These are phyloP conservation scores for Lapara coniferarum DNA, from an alignment of 2,888 invertebrate genomes.

Conservation along the genomic window DNA sequence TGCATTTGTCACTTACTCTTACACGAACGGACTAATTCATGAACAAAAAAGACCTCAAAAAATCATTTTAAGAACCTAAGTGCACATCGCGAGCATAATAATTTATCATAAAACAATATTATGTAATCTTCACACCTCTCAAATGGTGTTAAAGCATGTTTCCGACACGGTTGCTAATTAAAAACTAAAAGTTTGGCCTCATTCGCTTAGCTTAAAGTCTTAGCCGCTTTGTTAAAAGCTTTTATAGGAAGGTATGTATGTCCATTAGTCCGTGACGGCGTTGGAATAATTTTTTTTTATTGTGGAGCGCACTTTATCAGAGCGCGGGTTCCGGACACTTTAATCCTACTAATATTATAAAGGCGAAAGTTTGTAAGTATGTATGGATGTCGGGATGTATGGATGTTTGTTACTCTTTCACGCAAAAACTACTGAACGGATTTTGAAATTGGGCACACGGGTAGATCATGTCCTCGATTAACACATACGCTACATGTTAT, in stretches of 20 bases:
- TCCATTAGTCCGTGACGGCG: conserved; percentile 24
- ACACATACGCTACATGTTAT: too few relatives aligned
- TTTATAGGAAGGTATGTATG: conserved; percentile 24
- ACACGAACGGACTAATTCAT: too few relatives aligned
- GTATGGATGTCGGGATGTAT: too few relatives aligned
- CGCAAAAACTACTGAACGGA: too few relatives aligned
- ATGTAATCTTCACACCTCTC: neutral
- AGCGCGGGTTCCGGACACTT: conserved; percentile 7
- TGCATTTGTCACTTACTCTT: too few relatives aligned
- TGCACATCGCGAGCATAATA: neutral
- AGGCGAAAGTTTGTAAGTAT: too few relatives aligned
- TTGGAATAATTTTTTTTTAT: conserved; percentile 10
- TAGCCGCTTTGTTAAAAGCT: conserved; percentile 26
- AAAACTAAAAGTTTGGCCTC: conserved; percentile 24
- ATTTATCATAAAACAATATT: neutral
- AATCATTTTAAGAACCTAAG: neutral
- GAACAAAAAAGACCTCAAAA: too few relatives aligned
- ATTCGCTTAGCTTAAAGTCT: conserved; percentile 18
- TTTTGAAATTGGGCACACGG: too few relatives aligned
- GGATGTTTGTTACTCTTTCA: too few relatives aligned
- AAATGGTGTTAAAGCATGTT: neutral
- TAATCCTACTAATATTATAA: too few relatives aligned
- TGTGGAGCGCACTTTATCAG: neutral
- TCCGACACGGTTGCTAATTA: conserved; percentile 14
- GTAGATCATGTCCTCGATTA: too few relatives aligned